Evolutionary conservation across 1,140 invertebrate species (phyloP), one percentile per base, ranked within the genome.

Genomic region (Sarcophaga bullata): DNA sequence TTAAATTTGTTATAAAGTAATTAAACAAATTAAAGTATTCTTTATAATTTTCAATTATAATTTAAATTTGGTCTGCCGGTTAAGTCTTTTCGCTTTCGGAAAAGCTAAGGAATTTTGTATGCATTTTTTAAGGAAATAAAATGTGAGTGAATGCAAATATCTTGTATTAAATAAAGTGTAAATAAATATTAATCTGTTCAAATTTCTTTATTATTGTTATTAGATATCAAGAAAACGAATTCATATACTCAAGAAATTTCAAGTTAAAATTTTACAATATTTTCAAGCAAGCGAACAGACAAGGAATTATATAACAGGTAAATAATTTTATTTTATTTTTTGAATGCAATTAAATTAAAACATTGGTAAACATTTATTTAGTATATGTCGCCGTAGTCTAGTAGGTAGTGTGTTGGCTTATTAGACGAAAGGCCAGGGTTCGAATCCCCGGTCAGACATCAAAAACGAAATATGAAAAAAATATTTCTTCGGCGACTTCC

Each of bases 151-250:
- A 19, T 25, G 2, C 7, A 25, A 68, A 68, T 37, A 19, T 25
- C 19, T 8, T 68, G 62, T 68, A 68, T 68, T 68, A 68, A 58
- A 68, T 68, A 25, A 68, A 68, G n/a, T 68, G 62, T 68, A 68
- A 19, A 68, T 68, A 68, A 68, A 19, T 19, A 68, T 68, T 68
- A 58, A 58, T 13, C 15, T 17, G 62, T 68, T 68, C 19, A 19
- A 68, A 68, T 68, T 68, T 68, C 62, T 68, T 19, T 19, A 8
- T 25, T 68, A 19, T 10, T 68, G n/a, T 68, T 68, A 19, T 17
- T 17, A 17, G 62, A 68, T 19, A 19, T 68, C 62, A 68, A 68
- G 62, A 68, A 68, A 68, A 9, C 62, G 19, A 68, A 68, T 25
- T 19, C 17, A 68, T 25, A 25, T 68, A 58, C 7, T 68, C 17